Evolutionary conservation across 2,888 invertebrate genomes (phyloP).

Genomic region (Tachina lurida): DNA sequence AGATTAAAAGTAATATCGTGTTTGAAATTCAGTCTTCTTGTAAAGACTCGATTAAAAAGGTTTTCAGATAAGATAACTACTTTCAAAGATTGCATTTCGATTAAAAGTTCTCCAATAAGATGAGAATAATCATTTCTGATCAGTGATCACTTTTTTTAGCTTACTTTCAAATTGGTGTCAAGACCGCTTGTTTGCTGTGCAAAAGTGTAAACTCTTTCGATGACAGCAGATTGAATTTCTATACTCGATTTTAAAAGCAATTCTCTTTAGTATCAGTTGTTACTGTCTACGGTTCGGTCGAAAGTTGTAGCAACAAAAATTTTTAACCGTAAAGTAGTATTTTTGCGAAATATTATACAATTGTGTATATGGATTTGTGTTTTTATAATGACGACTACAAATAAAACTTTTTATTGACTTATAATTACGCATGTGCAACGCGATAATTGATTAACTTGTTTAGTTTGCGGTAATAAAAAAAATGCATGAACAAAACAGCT

Average conservation of each 20-base stretch:
- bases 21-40: too few species aligned
- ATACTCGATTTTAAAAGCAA: slow-evolving; percentile 30
- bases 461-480: slow-evolving; percentile 24
- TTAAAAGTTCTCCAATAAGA: too few species aligned
- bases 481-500: slow-evolving; percentile 57
- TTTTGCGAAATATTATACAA: not conserved
- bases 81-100: too few species aligned
- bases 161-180: not conserved
- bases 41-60: too few species aligned
- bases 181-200: not conserved
- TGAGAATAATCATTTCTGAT: too few species aligned
- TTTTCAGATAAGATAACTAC: too few species aligned
- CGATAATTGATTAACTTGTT: not conserved
- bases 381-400: not conserved
- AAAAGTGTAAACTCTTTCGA: not conserved
- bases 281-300: slow-evolving; percentile 56
- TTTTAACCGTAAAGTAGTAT: not conserved
- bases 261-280: slow-evolving; percentile 55
- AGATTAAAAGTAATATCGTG: too few species aligned
- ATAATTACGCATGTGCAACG: slow-evolving; percentile 46
- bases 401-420: not conserved
- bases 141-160: too few species aligned
- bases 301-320: not conserved
- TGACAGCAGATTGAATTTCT: slow-evolving; percentile 5
- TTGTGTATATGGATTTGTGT: slow-evolving; percentile 11